Conservation (phyloP, 2,888 invertebrate species). For the Seira ritae region DNA sequence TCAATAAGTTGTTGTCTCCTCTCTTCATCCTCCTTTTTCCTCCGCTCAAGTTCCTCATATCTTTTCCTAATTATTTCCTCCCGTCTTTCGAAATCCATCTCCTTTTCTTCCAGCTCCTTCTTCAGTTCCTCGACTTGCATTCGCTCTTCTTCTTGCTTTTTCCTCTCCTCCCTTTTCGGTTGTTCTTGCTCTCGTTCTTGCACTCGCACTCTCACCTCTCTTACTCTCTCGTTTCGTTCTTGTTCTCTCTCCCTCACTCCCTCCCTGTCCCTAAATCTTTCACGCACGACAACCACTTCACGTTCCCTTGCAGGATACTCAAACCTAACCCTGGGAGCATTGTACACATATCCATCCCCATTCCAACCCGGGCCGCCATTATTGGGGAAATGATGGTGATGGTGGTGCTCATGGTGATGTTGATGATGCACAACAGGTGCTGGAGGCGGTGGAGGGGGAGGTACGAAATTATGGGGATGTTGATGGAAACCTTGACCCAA, state of each 20-base stretch:
- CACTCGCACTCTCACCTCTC: not conserved
- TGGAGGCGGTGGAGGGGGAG: too few species aligned
- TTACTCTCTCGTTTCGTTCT: not conserved
- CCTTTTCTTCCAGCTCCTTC: not conserved
- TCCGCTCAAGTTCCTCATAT: not conserved
- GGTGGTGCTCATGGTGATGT: too few species aligned
- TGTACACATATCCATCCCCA: not conserved
- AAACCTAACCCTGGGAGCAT: not conserved
- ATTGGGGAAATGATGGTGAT: too few species aligned
- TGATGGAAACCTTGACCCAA: too few species aligned
- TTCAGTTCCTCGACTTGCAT: not conserved
- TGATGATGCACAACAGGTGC: too few species aligned
- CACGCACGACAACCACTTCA: not conserved
- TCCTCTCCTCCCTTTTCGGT: not conserved
- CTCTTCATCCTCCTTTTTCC: not conserved
- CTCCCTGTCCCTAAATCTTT: not conserved
- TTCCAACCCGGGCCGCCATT: too few species aligned
- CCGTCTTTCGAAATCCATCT: not conserved
- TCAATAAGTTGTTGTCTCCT: not conserved
- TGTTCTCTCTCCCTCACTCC: not conserved
- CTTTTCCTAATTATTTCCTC: not conserved
- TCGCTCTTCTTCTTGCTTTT: not conserved
- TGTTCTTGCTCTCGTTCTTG: not conserved
- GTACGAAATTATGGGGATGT: too few species aligned
- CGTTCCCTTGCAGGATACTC: not conserved